A percentile compares a stretch with the other conserved stretches of the same genome.
phyloP scores from a whole-genome alignment of 2,797 vertebrate genomes.

The Amphiprion clarkii region DNA sequence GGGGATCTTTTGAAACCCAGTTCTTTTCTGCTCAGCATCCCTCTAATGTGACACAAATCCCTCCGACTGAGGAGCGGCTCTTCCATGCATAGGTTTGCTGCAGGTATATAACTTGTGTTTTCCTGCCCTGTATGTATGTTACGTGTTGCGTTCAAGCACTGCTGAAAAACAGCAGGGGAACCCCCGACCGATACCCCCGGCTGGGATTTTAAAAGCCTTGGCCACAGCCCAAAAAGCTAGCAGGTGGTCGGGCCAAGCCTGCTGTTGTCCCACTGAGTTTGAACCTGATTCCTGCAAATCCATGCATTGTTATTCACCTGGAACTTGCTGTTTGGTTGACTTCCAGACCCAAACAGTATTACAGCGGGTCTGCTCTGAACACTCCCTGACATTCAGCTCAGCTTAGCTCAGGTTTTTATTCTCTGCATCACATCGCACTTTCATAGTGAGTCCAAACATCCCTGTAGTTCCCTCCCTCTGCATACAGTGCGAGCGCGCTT shows the following conservation, averaged over 20 bases:
- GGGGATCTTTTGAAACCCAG: constrained; percentile 68
- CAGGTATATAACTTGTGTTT: constrained; percentile 47
- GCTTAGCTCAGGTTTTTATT: constrained; percentile 49
- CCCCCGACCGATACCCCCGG: constrained; percentile 50
- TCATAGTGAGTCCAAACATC: constrained; percentile 59
- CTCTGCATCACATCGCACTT: constrained; percentile 54
- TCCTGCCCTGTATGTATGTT: constrained; percentile 24
- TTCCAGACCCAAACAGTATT: constrained; percentile 61
- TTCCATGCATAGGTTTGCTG: constrained; percentile 51
- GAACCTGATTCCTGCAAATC: constrained; percentile 71
- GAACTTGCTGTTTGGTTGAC: constrained; percentile 65
- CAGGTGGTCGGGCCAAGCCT: constrained; percentile 55
- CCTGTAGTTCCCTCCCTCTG: constrained; percentile 57
- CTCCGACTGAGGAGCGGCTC: constrained; percentile 53
- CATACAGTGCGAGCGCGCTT: constrained; percentile 47
- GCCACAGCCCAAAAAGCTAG: constrained; percentile 57
- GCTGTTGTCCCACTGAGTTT: constrained; percentile 57
- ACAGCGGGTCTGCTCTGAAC: constrained; percentile 37
- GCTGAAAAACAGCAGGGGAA: constrained; percentile 57
- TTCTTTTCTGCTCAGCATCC: constrained; percentile 66
- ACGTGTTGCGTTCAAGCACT: constrained; percentile 32
- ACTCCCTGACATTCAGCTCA: constrained; percentile 40
- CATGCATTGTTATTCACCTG: constrained; percentile 75
- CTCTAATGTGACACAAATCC: constrained; percentile 77
- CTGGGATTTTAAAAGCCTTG: constrained; percentile 67